Conservation (phyloP, 1,140 invertebrate genomes). For the Meloidogyne hapla region DNA sequence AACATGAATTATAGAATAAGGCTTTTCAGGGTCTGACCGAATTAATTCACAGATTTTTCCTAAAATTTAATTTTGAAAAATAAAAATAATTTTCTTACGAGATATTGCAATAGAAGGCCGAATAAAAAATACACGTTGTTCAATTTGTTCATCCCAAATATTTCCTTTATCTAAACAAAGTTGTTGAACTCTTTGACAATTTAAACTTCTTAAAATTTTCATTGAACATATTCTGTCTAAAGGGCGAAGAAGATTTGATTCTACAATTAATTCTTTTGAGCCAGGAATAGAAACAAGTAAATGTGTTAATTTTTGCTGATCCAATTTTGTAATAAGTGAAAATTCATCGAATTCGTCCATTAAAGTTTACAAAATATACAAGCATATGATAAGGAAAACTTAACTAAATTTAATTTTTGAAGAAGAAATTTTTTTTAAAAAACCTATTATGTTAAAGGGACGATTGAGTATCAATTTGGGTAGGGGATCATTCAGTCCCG, state of each 20-base stretch:
- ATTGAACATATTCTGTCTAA: slow-evolving; percentile 48
- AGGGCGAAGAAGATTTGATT: slow-evolving; percentile 42
- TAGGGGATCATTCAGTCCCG: too few relatives aligned
- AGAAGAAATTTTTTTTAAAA: too few relatives aligned
- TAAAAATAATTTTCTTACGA: slow-evolving; percentile 33
- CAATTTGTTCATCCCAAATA: slow-evolving; percentile 34
- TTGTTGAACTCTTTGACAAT: slow-evolving; percentile 46
- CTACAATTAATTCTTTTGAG: slow-evolving; percentile 48
- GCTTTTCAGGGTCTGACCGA: slow-evolving; percentile 32
- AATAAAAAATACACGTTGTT: slow-evolving; percentile 42
- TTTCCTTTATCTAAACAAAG: slow-evolving; percentile 34
- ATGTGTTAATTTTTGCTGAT: slow-evolving; percentile 44
- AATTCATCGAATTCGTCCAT: slow-evolving; percentile 58
- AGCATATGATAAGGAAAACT: too few relatives aligned
- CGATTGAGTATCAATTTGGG: too few relatives aligned
- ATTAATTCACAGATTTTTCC: slow-evolving; percentile 46
- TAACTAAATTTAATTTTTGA: too few relatives aligned
- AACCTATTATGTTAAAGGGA: too few relatives aligned
- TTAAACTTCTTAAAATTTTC: slow-evolving; percentile 44
- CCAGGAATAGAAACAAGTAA: slow-evolving; percentile 52
- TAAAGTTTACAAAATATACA: neutral
- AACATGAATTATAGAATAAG: slow-evolving; percentile 50
- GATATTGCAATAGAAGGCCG: slow-evolving; percentile 40
- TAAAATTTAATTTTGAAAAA: slow-evolving; percentile 9
- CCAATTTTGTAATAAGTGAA: slow-evolving; percentile 50